A percentile compares a stretch with the other conserved stretches of the same genome.
Conservation (phyloP, 2,888 invertebrate species). For the Brachyopa scutellaris region DNA sequence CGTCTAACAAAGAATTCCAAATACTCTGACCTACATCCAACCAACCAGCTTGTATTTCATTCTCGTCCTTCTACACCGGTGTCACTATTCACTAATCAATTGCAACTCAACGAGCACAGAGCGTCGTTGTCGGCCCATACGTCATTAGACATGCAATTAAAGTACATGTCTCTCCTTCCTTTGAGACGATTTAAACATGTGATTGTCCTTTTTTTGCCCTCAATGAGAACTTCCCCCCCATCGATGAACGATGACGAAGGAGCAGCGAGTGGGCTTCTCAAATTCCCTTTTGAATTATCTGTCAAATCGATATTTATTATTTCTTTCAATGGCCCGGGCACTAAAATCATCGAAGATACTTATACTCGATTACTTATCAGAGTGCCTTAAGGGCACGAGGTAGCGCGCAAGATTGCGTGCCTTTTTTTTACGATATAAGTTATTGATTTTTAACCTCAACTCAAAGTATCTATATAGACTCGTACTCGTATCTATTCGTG, state of each 20-base stretch:
- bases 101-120: constrained; percentile 27
- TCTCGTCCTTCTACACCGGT: neutral
- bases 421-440: constrained; percentile 19
- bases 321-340: constrained; percentile 7
- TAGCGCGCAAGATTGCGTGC: constrained; percentile 49
- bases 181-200: constrained; percentile 42
- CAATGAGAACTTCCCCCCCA: neutral
- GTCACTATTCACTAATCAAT: constrained; percentile 28
- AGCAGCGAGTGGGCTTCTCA: neutral
- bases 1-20: too few species aligned
- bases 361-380: constrained; percentile 58
- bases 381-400: constrained; percentile 9
- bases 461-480: constrained; percentile 32
- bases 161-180: constrained; percentile 38
- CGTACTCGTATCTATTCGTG: constrained; percentile 31
- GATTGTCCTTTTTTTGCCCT: constrained; percentile 29
- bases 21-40: constrained; percentile 38
- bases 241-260: neutral
- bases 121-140: constrained; percentile 5
- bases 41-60: neutral
- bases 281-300: constrained; percentile 41
- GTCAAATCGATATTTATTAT: constrained; percentile 51
- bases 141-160: constrained; percentile 45
- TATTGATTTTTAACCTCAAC: constrained; percentile 64
- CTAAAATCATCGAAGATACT: constrained; percentile 26